Base-by-base conservation (phyloP, 53 echinoderm and acorn worm species). In the Apostichopus leukothele region DNA sequence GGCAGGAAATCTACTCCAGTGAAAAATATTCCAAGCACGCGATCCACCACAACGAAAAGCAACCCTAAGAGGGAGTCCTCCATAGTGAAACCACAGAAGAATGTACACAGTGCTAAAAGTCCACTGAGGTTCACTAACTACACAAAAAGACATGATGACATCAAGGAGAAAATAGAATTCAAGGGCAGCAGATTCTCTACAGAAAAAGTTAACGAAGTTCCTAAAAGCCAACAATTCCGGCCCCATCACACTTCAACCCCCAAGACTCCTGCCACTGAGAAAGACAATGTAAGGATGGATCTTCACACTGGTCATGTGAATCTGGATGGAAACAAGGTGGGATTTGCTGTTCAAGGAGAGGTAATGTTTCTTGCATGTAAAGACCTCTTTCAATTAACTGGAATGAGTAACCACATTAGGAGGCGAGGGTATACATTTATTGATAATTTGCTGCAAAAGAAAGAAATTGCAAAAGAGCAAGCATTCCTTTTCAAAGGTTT, bases 371-470 rank as follows among this genome's bases (percentile, higher is more conserved):
- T 78, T 13, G 51, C 78, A 50, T 78, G 78, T 51, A 50, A 7
- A 51, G 78, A 78, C 11, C 6, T 78, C 3, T 78, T 78, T 11
- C 1, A 51, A 3, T 2, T 78, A 5, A 51, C 53, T 5, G 78
- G 78, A 9, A 78, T 78, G 78, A 19, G 16, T 5, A 51, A 78
- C 50, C 78, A 78, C 53, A 78, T 78, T 52, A 78, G 12, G 13
- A 78, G 27, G 13, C 22, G 76, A 23, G 76, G 76, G 39, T 76
- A 39, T 11, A 76, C 22, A 76, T 23, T 39, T 51, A 76, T 76
- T 76, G 76, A 76, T 39, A 76, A 2, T 13, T 7, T 76, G 1
- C 11, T 76, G 7, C 25, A 76, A 25, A 51, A 26, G 76, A 26
- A 26, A 76, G 76, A 39, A 7, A 76, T 76, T 39, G 39, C 39